These are phyloP conservation scores for Excalfactoria chinensis DNA, from an alignment of 2,113 vertebrate genomes.

Conservation along the genomic window DNA sequence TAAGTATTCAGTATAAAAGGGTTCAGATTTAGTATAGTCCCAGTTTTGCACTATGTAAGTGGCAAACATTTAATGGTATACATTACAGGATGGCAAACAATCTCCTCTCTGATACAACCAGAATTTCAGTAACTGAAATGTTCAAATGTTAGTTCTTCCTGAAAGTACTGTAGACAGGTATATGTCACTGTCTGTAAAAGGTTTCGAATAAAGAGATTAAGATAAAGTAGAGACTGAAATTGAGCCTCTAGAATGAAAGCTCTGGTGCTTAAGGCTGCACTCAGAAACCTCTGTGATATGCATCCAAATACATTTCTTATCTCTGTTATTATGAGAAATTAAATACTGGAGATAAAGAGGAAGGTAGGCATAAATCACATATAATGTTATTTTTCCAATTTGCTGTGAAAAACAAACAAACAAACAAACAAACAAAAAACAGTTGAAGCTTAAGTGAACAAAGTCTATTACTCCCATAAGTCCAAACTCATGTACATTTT, in stretches of 20 bases:
- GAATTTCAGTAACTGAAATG: neutral
- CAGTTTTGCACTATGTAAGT: neutral
- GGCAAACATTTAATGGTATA: neutral
- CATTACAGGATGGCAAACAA: neutral
- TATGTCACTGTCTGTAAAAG: neutral
- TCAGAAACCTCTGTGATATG: slow-evolving; percentile 22
- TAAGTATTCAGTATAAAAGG: neutral
- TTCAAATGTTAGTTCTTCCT: slow-evolving; percentile 9
- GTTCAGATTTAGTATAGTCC: neutral
- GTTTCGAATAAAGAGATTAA: slow-evolving; percentile 28
- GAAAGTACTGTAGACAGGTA: neutral
- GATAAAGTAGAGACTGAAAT: slow-evolving; percentile 1
- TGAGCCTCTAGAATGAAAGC: slow-evolving; percentile 27
- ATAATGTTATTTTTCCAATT: slow-evolving; percentile 15
- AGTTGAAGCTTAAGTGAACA: neutral
- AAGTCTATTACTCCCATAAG: slow-evolving; percentile 2
- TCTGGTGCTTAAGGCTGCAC: neutral
- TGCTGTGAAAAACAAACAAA: neutral
- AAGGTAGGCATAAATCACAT: neutral
- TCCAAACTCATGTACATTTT: neutral
- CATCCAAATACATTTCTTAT: slow-evolving; percentile 6
- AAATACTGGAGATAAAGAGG: slow-evolving; percentile 26
- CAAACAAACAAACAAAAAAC: neutral
- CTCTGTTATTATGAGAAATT: slow-evolving; percentile 14
- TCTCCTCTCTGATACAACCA: neutral